Percentiles rank a stretch among this genome's conserved stretches.
These are phyloP conservation scores for Drosophila aff. DNA, from an alignment of 1,140 invertebrate species.

Conservation along the genomic window DNA sequence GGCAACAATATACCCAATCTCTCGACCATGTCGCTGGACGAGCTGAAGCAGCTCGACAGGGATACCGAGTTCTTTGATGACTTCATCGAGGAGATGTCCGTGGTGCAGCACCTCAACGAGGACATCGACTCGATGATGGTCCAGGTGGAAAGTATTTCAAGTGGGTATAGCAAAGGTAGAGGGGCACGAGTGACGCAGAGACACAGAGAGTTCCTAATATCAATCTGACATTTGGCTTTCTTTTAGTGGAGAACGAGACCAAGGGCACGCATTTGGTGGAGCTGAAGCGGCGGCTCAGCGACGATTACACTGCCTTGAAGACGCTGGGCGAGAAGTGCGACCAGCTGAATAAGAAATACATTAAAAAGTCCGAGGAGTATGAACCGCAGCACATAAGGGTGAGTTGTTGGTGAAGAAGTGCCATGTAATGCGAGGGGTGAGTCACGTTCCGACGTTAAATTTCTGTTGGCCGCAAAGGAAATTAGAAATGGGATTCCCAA, in stretches of 20 bases:
- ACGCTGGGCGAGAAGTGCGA: conserved; percentile 90
- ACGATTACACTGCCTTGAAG: conserved; percentile 88
- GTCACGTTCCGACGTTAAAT: background rate
- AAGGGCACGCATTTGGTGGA: conserved; percentile 89
- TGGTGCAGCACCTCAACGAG: conserved; percentile 88
- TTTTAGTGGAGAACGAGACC: conserved; percentile 88
- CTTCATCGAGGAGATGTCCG: conserved; percentile 89
- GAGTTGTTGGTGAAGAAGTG: conserved; percentile 54
- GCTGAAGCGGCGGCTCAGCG: conserved; percentile 87
- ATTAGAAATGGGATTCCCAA: background rate
- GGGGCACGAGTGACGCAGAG: too few relatives aligned
- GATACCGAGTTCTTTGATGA: conserved; percentile 90
- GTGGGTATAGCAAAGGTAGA: conserved; percentile 76
- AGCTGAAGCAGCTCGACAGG: conserved; percentile 89
- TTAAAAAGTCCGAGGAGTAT: conserved; percentile 90
- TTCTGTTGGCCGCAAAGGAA: background rate
- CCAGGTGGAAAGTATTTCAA: conserved; percentile 90
- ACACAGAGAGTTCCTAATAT: background rate
- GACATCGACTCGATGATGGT: conserved; percentile 90
- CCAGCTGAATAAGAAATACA: conserved; percentile 88
- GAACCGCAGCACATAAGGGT: conserved; percentile 91
- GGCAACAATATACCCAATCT: conserved; percentile 88
- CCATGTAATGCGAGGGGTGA: background rate
- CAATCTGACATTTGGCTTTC: background rate
- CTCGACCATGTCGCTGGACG: conserved; percentile 88